Percentiles rank a stretch among this genome's conserved stretches.
Conservation (phyloP, 1,140 invertebrate genomes). For the Tetraneura akinire region DNA sequence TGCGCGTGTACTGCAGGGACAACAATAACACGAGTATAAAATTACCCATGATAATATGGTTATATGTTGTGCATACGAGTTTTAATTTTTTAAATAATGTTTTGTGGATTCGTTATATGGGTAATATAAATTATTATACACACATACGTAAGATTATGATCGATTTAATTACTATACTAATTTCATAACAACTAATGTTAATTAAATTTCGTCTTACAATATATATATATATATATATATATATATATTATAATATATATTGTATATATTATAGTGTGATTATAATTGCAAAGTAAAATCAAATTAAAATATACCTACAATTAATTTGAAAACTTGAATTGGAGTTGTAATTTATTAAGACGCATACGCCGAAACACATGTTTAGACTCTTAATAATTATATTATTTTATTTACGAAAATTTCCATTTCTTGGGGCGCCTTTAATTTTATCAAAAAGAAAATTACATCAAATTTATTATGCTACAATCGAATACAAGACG, state of each 20-base stretch:
- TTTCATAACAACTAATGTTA: slow-evolving; percentile 2
- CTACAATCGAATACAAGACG: background rate
- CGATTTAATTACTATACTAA: slow-evolving; percentile 9
- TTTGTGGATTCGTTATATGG: no score
- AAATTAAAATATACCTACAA: background rate
- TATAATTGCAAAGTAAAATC: background rate
- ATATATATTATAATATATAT: no score
- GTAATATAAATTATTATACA: no score
- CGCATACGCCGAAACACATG: background rate
- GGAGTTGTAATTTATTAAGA: slow-evolving; percentile 16
- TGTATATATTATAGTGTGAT: no score
- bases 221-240: no score
- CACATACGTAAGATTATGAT: no score
- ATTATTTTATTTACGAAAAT: background rate
- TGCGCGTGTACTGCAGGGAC: no score
- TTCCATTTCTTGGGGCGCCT: background rate
- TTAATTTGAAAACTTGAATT: slow-evolving; percentile 9
- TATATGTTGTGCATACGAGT: no score
- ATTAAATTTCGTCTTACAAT: slow-evolving; percentile 20
- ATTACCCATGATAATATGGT: no score
- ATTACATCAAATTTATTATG: background rate
- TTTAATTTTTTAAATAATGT: no score
- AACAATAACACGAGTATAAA: no score
- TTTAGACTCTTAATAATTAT: slow-evolving; percentile 1
- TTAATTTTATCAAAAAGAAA: slow-evolving; percentile 9